Conservation (phyloP, 2,113 vertebrate genomes). For the Actenoides hombroni region DNA sequence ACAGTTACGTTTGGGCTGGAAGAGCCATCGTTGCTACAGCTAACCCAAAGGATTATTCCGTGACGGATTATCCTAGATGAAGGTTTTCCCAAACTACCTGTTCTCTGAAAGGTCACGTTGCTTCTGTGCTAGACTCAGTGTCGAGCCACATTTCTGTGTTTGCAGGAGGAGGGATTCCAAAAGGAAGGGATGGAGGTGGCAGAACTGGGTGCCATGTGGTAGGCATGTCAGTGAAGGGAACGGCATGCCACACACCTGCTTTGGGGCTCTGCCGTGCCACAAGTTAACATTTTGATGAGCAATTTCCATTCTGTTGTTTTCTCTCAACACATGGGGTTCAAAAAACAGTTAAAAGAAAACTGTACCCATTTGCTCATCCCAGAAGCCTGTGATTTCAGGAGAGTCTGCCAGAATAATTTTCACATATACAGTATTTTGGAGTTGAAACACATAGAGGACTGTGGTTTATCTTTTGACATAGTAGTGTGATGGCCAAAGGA, state of each 20-base stretch:
- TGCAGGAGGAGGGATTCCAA: constrained; percentile 60
- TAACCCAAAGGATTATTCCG: constrained; percentile 47
- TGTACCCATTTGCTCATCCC: constrained; percentile 81
- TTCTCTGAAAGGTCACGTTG: constrained; percentile 28
- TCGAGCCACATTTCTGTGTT: constrained; percentile 54
- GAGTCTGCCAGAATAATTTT: constrained; percentile 78
- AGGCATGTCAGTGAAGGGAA: constrained; percentile 62
- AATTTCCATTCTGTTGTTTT: constrained; percentile 86
- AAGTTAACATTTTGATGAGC: constrained; percentile 85
- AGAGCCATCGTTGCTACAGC: background rate
- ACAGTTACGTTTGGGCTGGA: background rate
- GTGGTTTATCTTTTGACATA: constrained; percentile 62
- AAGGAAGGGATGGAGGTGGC: constrained; percentile 73
- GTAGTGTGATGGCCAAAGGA: constrained; percentile 37
- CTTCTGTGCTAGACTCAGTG: constrained; percentile 14
- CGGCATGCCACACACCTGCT: constrained; percentile 76
- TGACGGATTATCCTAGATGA: constrained; percentile 15
- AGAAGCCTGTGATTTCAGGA: constrained; percentile 74
- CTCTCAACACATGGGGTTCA: constrained; percentile 85
- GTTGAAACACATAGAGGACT: constrained; percentile 53
- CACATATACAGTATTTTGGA: constrained; percentile 60
- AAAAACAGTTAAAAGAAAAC: constrained; percentile 84
- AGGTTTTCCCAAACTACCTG: constrained; percentile 40
- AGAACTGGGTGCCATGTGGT: constrained; percentile 77
- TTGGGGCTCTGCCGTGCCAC: constrained; percentile 76